Conservation (phyloP, 2,888 invertebrate species). For the Nomada hirtipes region DNA sequence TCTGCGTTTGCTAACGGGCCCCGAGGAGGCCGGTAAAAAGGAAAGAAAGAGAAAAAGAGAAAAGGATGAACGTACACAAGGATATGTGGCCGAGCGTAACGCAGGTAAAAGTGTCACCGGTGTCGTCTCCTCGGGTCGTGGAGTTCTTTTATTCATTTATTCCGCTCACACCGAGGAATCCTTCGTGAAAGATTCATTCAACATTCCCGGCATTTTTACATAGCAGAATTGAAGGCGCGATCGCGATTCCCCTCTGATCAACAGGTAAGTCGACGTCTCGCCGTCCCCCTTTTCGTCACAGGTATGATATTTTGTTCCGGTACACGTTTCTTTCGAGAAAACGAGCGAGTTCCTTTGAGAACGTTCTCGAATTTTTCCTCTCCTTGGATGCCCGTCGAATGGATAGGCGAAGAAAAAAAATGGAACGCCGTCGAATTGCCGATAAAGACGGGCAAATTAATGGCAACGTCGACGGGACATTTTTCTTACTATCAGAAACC, state of each 20-base stretch:
- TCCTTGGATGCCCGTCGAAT: too few species aligned
- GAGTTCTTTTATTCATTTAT: constrained; percentile 68
- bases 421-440: neutral
- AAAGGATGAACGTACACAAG: constrained; percentile 20
- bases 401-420: neutral
- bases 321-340: neutral
- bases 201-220: constrained; percentile 72
- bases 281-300: constrained; percentile 37
- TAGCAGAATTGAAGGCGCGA: constrained; percentile 50
- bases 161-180: constrained; percentile 62
- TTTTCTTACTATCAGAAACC: constrained; percentile 27
- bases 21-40: constrained; percentile 16
- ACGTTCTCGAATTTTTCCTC: neutral
- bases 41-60: too few species aligned
- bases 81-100: constrained; percentile 5
- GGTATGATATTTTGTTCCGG: constrained; percentile 1
- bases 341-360: too few species aligned
- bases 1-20: constrained; percentile 54
- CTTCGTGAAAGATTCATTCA: constrained; percentile 76
- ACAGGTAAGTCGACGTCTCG: neutral
- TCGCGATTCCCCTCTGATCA: constrained; percentile 40
- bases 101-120: constrained; percentile 66
- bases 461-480: neutral
- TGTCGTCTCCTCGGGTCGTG: constrained; percentile 56
- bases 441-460: constrained; percentile 51